Conservation (phyloP, 2,797 vertebrate species). For the Parauchenoglanis punctatus region DNA sequence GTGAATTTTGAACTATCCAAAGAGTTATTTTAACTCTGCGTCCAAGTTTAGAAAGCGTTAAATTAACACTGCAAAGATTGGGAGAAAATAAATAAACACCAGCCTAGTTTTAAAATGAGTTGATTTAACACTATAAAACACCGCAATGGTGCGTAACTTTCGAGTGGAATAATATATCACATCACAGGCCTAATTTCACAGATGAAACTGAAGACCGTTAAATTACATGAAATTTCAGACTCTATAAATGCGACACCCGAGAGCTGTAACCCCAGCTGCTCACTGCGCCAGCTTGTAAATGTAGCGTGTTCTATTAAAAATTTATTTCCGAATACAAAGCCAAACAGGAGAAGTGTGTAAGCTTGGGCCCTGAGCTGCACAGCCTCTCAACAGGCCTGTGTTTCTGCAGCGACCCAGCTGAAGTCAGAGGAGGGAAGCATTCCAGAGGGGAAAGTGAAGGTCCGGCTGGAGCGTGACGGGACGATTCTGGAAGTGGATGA, state of each 20-base stretch:
- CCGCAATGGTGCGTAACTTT: neutral
- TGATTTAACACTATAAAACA: too few relatives aligned
- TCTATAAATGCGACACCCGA: neutral
- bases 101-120: too few relatives aligned
- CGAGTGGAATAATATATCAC: neutral
- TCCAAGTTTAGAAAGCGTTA: too few relatives aligned
- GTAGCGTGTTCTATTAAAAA: slow-evolving; percentile 21
- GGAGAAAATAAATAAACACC: too few relatives aligned
- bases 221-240: neutral
- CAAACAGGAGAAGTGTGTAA: neutral
- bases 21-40: too few relatives aligned
- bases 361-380: neutral
- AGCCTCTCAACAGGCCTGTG: neutral
- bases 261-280: neutral
- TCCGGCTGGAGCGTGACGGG: slow-evolving; percentile 91
- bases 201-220: neutral
- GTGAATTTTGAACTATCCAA: too few relatives aligned
- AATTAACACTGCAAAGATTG: too few relatives aligned
- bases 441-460: slow-evolving; percentile 92
- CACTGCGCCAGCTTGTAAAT: slow-evolving; percentile 5
- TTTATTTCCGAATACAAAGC: neutral
- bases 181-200: neutral
- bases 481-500: slow-evolving; percentile 93
- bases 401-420: slow-evolving; percentile 82
- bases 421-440: slow-evolving; percentile 80